Percentiles rank a stretch among this genome's conserved stretches.
These are phyloP conservation scores for Timema podura DNA, from an alignment of 2,888 invertebrate genomes.

Conservation along the genomic window DNA sequence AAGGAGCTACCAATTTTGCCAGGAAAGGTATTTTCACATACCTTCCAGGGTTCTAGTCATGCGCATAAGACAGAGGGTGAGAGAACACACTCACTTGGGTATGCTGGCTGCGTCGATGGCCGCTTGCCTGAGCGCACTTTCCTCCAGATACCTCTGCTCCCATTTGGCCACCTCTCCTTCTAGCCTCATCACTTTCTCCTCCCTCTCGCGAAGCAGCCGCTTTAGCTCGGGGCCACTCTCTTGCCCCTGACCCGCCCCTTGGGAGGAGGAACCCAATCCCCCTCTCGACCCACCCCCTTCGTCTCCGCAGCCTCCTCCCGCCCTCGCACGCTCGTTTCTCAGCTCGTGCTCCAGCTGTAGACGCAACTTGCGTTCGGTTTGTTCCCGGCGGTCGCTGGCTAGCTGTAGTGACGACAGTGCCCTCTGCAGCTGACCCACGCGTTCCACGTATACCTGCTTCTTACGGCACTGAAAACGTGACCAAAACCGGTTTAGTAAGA, in stretches of 20 bases:
- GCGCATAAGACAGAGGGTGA: not conserved
- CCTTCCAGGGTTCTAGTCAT: no score
- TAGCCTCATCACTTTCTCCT: constrained; percentile 66
- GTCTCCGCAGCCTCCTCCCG: constrained; percentile 43
- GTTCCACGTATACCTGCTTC: constrained; percentile 78
- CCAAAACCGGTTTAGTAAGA: not conserved
- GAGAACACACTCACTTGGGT: constrained; percentile 54
- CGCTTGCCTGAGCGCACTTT: constrained; percentile 72
- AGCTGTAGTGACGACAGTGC: constrained; percentile 76
- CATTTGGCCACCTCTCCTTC: constrained; percentile 80
- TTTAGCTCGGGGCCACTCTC: constrained; percentile 60
- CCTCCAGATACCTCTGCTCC: constrained; percentile 82
- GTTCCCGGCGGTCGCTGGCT: constrained; percentile 79
- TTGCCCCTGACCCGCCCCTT: constrained; percentile 43
- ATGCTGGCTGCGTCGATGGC: constrained; percentile 77
- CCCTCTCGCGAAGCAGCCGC: constrained; percentile 61
- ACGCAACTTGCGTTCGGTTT: constrained; percentile 77
- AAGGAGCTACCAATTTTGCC: no score
- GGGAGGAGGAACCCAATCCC: constrained; percentile 13
- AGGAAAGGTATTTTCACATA: no score
- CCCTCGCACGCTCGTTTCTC: constrained; percentile 53
- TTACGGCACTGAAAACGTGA: constrained; percentile 63
- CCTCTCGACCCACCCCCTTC: constrained; percentile 32
- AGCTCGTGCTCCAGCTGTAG: constrained; percentile 83
- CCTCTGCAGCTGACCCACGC: constrained; percentile 77